phyloP scores from a whole-genome alignment of 1,140 invertebrate species.

The Trichonephila inaurata region DNA sequence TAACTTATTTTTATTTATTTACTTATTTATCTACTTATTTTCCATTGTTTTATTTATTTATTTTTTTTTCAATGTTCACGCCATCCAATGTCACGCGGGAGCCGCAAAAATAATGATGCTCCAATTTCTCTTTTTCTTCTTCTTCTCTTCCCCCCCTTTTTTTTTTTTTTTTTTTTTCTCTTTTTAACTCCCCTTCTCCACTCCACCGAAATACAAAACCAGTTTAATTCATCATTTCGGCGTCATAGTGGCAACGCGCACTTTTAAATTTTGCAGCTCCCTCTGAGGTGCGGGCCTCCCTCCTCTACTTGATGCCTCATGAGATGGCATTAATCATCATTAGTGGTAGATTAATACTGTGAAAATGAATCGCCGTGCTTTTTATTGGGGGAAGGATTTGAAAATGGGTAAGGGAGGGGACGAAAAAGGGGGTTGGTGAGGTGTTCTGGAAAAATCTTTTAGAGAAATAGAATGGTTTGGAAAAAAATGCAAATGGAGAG shows the following conservation, averaged over 20 bases:
- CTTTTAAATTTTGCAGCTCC: constrained; percentile 46
- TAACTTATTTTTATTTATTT: constrained; percentile 2
- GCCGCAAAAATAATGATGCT: constrained; percentile 66
- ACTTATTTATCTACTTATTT: not conserved
- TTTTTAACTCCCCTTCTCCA: not conserved
- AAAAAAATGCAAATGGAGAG: constrained; percentile 58
- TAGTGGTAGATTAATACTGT: constrained; percentile 74
- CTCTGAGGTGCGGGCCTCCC: not conserved
- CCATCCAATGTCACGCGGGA: constrained; percentile 63
- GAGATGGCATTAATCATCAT: constrained; percentile 74
- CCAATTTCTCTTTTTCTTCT: constrained; percentile 16
- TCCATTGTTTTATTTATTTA: not conserved
- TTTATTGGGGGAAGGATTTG: not conserved
- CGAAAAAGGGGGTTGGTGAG: not conserved
- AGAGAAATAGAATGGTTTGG: not conserved
- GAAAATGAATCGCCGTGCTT: constrained; percentile 59
- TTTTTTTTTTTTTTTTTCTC: too few relatives aligned
- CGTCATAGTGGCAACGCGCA: constrained; percentile 54
- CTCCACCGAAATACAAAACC: constrained; percentile 72
- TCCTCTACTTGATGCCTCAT: not conserved
- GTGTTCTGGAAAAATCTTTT: constrained; percentile 49
- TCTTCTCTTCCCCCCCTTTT: not conserved
- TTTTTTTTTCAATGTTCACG: constrained; percentile 41
- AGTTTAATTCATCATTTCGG: constrained; percentile 75
- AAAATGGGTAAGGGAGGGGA: not conserved